A percentile compares a stretch with the other conserved stretches of the same genome.
phyloP scores from a whole-genome alignment of 2,113 vertebrate genomes.

The Perca fluviatilis region DNA sequence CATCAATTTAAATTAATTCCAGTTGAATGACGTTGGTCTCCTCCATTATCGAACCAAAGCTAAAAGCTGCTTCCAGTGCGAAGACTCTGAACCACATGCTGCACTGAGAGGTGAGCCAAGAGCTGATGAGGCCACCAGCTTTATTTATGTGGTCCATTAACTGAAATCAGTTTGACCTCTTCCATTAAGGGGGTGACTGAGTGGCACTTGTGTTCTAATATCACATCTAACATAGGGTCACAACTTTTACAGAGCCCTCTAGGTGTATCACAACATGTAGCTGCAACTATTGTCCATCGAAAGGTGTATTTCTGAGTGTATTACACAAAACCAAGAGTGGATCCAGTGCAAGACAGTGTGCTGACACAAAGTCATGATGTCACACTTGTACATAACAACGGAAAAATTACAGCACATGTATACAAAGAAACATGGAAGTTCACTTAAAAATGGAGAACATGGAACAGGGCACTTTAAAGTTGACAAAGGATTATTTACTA shows the following conservation, averaged over 20 bases:
- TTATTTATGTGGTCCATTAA: conserved; percentile 46
- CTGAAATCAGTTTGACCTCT: conserved; percentile 22
- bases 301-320: conserved; percentile 1
- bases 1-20: conserved; percentile 19
- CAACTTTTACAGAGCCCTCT: conserved; percentile 1
- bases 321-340: background rate
- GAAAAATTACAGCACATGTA: background rate
- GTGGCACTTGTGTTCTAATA: conserved; percentile 14
- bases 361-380: background rate
- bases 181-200: conserved; percentile 16
- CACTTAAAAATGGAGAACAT: background rate
- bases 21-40: background rate
- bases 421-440: background rate
- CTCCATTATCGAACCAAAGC: conserved; percentile 6
- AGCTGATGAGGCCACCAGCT: conserved; percentile 19
- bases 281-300: background rate
- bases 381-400: conserved; percentile 1
- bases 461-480: background rate
- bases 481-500: background rate
- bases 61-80: conserved; percentile 16
- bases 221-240: background rate
- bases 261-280: conserved; percentile 2
- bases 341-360: background rate
- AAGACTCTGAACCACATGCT: background rate
- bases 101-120: conserved; percentile 24